phyloP scores from a whole-genome alignment of 2,888 invertebrate species.

The Julus scanicus region DNA sequence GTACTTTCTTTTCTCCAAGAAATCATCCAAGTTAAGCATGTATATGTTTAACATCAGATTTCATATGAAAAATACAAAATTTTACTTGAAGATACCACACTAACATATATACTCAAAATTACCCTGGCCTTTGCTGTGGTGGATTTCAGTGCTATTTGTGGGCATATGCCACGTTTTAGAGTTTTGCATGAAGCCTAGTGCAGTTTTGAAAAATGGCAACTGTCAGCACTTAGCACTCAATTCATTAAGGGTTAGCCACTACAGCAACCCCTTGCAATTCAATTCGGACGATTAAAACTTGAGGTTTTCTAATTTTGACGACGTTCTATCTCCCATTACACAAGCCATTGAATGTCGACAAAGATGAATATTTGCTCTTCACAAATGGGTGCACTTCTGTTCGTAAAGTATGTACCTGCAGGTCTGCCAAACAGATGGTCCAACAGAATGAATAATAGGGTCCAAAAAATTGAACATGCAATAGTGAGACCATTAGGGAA shows the following conservation, averaged over 20 bases:
- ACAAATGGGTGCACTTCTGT: not conserved
- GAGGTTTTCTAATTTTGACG: not conserved
- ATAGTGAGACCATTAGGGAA: not conserved
- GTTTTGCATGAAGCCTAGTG: too few species aligned
- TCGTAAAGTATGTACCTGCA: not conserved
- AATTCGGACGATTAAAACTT: constrained; percentile 1
- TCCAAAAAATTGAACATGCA: not conserved
- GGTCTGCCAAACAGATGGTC: not conserved
- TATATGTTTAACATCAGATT: too few species aligned
- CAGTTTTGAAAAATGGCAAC: not conserved
- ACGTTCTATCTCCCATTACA: not conserved
- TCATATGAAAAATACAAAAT: too few species aligned
- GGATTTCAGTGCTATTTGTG: too few species aligned
- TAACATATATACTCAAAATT: too few species aligned
- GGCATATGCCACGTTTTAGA: too few species aligned
- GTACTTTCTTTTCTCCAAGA: too few species aligned
- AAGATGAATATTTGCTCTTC: not conserved
- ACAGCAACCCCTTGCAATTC: not conserved
- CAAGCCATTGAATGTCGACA: not conserved
- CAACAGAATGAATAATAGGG: not conserved
- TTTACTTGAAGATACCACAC: too few species aligned
- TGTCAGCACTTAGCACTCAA: not conserved
- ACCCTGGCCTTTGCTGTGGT: too few species aligned
- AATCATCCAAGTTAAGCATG: too few species aligned
- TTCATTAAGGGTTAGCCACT: not conserved